Evolutionary conservation across 2,888 invertebrate species (phyloP).

Genomic region (Atethmia centrago): DNA sequence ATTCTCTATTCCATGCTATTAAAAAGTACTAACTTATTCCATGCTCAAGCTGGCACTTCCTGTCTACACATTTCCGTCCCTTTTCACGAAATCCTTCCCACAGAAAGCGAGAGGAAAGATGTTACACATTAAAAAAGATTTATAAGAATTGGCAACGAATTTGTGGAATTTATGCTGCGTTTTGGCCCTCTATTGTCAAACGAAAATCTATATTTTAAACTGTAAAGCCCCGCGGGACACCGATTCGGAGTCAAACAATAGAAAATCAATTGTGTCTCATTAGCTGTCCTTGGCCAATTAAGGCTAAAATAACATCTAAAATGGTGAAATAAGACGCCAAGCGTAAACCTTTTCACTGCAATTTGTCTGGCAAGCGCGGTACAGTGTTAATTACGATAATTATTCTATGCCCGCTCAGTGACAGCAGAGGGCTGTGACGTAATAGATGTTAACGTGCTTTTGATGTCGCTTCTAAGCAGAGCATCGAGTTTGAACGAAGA

Average conservation of each 20-base stretch:
- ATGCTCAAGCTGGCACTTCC: too few species aligned
- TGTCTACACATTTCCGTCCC: too few species aligned
- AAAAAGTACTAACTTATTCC: too few species aligned
- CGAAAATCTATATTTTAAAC: neutral
- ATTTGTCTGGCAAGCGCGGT: conserved; percentile 12
- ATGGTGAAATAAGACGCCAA: neutral
- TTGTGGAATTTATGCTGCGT: neutral
- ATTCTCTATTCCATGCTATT: too few species aligned
- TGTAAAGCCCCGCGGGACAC: too few species aligned
- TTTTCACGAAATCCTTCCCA: too few species aligned
- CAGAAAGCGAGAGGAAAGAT: too few species aligned
- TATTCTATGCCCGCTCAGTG: conserved; percentile 5
- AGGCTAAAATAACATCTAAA: neutral
- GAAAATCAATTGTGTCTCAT: too few species aligned
- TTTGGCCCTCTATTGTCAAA: neutral
- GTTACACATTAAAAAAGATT: too few species aligned
- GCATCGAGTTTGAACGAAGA: neutral
- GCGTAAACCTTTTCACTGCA: neutral
- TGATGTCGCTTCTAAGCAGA: conserved; percentile 18
- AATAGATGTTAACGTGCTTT: conserved; percentile 25
- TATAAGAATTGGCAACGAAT: neutral
- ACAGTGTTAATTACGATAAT: conserved; percentile 37
- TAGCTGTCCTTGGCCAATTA: too few species aligned
- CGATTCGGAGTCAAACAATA: too few species aligned
- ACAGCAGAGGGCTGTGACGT: conserved; percentile 18